phyloP scores from a whole-genome alignment of 2,888 invertebrate species.

The Taphrorychus bicolor region DNA sequence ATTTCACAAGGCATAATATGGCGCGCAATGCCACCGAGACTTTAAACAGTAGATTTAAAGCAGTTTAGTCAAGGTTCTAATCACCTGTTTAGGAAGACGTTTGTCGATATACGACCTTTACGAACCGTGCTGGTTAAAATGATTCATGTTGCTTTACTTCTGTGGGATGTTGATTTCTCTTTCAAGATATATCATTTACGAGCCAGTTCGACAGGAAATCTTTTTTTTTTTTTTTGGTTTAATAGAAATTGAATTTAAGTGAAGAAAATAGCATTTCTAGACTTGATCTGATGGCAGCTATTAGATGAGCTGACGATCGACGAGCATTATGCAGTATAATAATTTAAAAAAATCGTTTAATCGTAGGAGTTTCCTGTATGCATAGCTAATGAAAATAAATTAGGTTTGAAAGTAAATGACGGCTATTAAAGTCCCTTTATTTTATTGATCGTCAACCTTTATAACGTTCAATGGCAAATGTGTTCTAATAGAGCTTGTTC shows the following conservation, averaged over 20 bases:
- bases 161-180: background rate
- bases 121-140: background rate
- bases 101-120: constrained; percentile 19
- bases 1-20: background rate
- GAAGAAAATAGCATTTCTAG: too few relatives aligned
- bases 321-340: too few relatives aligned
- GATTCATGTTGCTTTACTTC: background rate
- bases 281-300: too few relatives aligned
- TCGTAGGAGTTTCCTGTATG: too few relatives aligned
- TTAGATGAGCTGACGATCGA: too few relatives aligned
- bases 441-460: background rate
- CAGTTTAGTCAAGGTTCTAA: constrained; percentile 23
- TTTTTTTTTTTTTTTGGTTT: too few relatives aligned
- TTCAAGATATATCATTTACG: too few relatives aligned
- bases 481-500: too few relatives aligned
- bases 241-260: too few relatives aligned
- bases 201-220: too few relatives aligned
- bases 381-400: constrained; percentile 11
- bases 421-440: background rate
- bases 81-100: constrained; percentile 28
- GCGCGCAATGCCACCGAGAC: background rate
- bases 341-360: too few relatives aligned
- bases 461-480: background rate
- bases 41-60: constrained; percentile 6
- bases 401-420: background rate